Conservation (phyloP, 2,797 vertebrate genomes). For the Poeciliopsis presidionis region DNA sequence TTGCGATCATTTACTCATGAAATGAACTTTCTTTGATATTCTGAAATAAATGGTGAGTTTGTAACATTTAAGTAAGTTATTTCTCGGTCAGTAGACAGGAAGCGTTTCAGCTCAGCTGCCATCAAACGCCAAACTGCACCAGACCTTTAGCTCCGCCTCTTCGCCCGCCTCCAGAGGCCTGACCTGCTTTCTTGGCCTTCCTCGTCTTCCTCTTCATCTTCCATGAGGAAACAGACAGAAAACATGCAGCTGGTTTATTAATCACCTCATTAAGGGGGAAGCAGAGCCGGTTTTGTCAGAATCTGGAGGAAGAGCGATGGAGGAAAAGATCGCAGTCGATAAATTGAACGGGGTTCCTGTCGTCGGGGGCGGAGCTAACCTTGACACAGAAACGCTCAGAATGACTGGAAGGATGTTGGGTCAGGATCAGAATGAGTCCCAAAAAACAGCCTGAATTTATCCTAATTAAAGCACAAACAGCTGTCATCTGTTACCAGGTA, state of each 20-base stretch:
- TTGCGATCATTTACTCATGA: not conserved
- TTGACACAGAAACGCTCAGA: slow-evolving; percentile 66
- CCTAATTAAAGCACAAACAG: slow-evolving; percentile 18
- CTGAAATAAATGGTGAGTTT: not conserved
- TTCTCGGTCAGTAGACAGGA: not conserved
- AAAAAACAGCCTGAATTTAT: slow-evolving; percentile 5
- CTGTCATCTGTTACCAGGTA: slow-evolving; percentile 60
- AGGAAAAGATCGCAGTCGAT: slow-evolving; percentile 22
- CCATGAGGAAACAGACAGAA: slow-evolving; percentile 3
- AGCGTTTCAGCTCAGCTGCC: not conserved
- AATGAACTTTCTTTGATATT: not conserved
- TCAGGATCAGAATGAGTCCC: slow-evolving; percentile 10
- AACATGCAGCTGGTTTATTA: slow-evolving; percentile 54
- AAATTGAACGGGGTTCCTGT: slow-evolving; percentile 32
- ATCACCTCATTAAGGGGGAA: slow-evolving; percentile 63
- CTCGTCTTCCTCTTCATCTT: slow-evolving; percentile 32
- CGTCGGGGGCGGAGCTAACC: slow-evolving; percentile 48
- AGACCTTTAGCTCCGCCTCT: slow-evolving; percentile 26
- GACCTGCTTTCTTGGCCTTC: slow-evolving; percentile 72
- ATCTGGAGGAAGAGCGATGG: slow-evolving; percentile 26
- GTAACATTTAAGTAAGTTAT: not conserved
- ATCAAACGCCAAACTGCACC: slow-evolving; percentile 7
- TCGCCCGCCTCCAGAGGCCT: slow-evolving; percentile 60
- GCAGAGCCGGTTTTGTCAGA: slow-evolving; percentile 40
- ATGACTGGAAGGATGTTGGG: slow-evolving; percentile 5